Base-by-base conservation (phyloP, 1,140 invertebrate species). In the Portunus trituberculatus region DNA sequence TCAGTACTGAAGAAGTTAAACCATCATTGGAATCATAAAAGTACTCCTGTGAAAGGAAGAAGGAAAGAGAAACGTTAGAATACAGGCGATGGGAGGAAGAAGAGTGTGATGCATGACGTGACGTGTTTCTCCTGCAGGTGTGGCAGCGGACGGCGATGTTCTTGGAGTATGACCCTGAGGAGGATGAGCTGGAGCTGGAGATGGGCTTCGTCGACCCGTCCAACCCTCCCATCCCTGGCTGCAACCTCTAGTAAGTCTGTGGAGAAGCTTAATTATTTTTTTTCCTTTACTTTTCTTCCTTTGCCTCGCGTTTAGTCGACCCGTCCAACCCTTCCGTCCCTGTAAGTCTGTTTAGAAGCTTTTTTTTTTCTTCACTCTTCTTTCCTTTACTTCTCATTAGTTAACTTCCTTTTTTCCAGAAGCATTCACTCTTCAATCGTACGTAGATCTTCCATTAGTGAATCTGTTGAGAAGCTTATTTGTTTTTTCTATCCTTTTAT, bases 161-260 rank as follows among this genome's bases (percentile, higher is more conserved):
- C 92, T 84, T 95, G 84, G 93, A 95, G 82, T 96, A 96, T 67
- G 96, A 96, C 82, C 91, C 96, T 10, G 95, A 96, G 31, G 82
- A 96, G 59, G 95, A 96, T 48, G 96, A 96, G 52, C 28, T 96
- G 16, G 93, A 95, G 67, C 92, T 96, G 6, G 94, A 96, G 93
- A 95, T 96, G 52, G 96, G 96, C n/a, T 96, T 96, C 59, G 86
- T 91, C 1, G 96, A 96, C 86, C 96, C 96, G 0, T 96, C 96
- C 46, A 96, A 96, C 83, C 96, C 96, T 39, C 96, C 96, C 14
- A 39, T 95, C 12, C 95, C 95, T 25, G 96, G 96, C 12, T 96
- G 86, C 86, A 96, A 96, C 48, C 94, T 95, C 29, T 93, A 95
- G 95, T 95, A 31, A 91, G 95, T 91, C 0, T 29, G 52, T 59